Conservation (phyloP, 2,797 vertebrate species). For the Xyrichtys novacula region DNA sequence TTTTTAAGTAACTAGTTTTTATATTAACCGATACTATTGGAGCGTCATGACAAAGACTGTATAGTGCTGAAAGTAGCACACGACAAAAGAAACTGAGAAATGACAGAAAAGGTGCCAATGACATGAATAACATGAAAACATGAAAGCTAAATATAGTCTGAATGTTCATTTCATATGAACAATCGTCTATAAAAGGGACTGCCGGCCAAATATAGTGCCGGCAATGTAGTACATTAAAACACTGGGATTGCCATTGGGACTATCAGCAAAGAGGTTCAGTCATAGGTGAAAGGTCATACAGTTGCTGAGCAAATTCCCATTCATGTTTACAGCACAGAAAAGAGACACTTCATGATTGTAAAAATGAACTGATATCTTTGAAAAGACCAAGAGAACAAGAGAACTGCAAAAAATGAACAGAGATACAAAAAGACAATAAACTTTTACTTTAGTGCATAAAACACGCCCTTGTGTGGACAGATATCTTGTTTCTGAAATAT, state of each 20-base stretch:
- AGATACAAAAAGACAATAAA: constrained; percentile 68
- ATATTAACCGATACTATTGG: constrained; percentile 79
- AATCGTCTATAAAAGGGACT: constrained; percentile 73
- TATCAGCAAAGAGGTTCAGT: constrained; percentile 71
- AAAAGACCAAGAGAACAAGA: constrained; percentile 41
- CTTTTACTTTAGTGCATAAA: constrained; percentile 84
- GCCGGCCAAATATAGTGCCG: constrained; percentile 73
- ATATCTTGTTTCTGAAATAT: constrained; percentile 69
- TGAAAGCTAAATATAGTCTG: constrained; percentile 76
- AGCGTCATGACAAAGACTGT: constrained; percentile 66
- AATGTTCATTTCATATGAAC: constrained; percentile 78
- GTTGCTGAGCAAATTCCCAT: constrained; percentile 69
- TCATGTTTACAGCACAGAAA: constrained; percentile 66
- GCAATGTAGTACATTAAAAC: constrained; percentile 68
- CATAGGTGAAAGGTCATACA: constrained; percentile 67
- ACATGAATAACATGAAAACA: constrained; percentile 75
- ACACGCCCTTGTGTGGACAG: constrained; percentile 75
- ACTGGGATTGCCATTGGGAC: constrained; percentile 70
- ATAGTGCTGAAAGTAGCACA: constrained; percentile 72
- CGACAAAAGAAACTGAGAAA: constrained; percentile 57
- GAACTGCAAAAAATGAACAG: constrained; percentile 57
- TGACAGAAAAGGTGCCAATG: constrained; percentile 79
- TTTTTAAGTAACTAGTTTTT: constrained; percentile 72
- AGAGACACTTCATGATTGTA: constrained; percentile 32
- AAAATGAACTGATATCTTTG: constrained; percentile 43